Evolutionary conservation across 2,888 invertebrate genomes (phyloP).

Genomic region (Craniophora ligustri): DNA sequence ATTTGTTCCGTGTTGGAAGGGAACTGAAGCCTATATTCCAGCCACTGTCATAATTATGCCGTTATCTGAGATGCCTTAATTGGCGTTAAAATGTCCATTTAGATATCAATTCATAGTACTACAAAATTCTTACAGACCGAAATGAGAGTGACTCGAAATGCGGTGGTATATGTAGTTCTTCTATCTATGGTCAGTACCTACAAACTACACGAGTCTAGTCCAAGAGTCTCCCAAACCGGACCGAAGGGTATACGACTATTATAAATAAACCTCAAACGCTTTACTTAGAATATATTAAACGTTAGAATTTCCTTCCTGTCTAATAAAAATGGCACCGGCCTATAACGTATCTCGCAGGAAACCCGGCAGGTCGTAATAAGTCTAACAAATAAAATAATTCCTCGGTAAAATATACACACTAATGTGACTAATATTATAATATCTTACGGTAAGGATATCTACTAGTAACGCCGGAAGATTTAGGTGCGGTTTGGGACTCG

Average conservation of each 20-base stretch:
- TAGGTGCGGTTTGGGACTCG: conserved; percentile 72
- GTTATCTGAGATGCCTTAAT: no score
- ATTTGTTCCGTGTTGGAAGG: no score
- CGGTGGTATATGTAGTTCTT: neutral
- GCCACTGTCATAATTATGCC: no score
- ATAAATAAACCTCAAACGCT: conserved; percentile 78
- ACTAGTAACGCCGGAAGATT: conserved; percentile 85
- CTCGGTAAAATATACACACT: conserved; percentile 84
- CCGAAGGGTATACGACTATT: conserved; percentile 59
- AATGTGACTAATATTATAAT: conserved; percentile 88
- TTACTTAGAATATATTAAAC: conserved; percentile 82
- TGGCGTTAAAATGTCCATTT: no score
- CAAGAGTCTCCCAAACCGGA: conserved; percentile 59
- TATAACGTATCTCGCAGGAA: conserved; percentile 82
- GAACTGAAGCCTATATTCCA: no score
- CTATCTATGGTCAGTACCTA: conserved; percentile 3
- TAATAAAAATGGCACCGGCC: conserved; percentile 82
- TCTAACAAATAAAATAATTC: conserved; percentile 87
- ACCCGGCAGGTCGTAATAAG: conserved; percentile 84
- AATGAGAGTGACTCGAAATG: neutral
- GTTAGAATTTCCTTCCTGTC: conserved; percentile 88
- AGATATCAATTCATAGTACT: no score
- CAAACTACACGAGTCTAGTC: conserved; percentile 17
- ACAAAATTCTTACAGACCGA: neutral
- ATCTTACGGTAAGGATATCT: conserved; percentile 84